These are phyloP conservation scores for Petrocephalus sullivani DNA, from an alignment of 2,797 vertebrate species.

Conservation along the genomic window DNA sequence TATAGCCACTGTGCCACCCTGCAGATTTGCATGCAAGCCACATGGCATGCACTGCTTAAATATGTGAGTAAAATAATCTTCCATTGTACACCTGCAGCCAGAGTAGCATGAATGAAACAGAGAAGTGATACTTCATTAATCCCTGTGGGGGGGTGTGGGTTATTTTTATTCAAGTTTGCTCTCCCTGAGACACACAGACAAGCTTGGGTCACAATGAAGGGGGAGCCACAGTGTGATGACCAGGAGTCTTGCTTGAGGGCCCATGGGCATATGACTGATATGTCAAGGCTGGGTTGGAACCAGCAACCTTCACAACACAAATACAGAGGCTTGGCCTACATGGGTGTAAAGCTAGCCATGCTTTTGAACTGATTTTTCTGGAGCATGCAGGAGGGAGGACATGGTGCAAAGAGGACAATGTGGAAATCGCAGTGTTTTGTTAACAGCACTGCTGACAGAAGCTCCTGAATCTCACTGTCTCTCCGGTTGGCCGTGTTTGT, in stretches of 20 bases:
- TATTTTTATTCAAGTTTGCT: neutral
- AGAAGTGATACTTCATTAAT: neutral
- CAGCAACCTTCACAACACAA: neutral
- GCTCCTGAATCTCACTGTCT: neutral
- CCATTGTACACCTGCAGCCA: neutral
- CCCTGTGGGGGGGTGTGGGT: neutral
- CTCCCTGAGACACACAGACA: neutral
- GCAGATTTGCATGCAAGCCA: neutral
- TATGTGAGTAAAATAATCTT: neutral
- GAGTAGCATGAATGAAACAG: neutral
- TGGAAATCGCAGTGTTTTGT: neutral
- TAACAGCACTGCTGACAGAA: neutral
- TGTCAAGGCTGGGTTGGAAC: neutral
- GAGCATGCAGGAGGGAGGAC: neutral
- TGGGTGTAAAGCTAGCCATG: neutral
- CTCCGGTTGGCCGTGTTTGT: neutral
- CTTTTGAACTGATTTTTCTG: neutral
- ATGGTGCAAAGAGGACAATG: neutral
- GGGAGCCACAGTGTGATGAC: neutral
- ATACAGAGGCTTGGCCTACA: neutral
- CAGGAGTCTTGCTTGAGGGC: neutral
- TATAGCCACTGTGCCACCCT: neutral
- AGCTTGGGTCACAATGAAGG: neutral
- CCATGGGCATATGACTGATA: neutral
- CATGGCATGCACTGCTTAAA: neutral